Percentiles rank a stretch among this genome's conserved stretches.
Evolutionary conservation across 2,113 vertebrate species (phyloP).

Genomic region (Rhynchomys soricoides): DNA sequence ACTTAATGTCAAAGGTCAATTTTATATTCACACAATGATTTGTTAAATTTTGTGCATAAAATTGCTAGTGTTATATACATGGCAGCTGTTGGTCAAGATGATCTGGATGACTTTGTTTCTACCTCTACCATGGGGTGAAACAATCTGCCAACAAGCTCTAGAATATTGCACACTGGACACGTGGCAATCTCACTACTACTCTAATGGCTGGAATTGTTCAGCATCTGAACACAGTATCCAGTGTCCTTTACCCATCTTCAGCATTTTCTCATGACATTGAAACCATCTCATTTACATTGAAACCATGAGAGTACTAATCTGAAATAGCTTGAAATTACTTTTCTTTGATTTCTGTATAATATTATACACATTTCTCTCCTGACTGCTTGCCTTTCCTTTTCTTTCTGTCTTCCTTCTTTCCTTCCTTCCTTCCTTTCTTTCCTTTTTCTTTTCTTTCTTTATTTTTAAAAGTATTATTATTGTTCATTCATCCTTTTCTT

Average conservation of each 20-base stretch:
- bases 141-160: neutral
- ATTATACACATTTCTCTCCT: slow-evolving; percentile 19
- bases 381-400: neutral
- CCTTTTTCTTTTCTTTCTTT: no score
- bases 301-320: neutral
- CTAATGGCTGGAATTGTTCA: neutral
- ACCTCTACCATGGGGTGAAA: neutral
- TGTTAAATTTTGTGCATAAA: neutral
- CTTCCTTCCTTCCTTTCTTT: neutral
- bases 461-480: neutral
- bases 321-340: neutral
- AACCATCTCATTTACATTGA: neutral
- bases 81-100: neutral
- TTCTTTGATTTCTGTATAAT: slow-evolving; percentile 26
- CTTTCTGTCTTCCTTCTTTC: no score
- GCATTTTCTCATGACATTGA: neutral
- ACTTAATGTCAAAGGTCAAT: neutral
- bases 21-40: neutral
- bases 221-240: neutral
- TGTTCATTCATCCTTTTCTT: neutral
- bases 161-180: neutral
- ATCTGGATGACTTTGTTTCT: neutral
- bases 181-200: neutral
- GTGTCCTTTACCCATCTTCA: neutral
- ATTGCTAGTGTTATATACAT: neutral